Conservation (phyloP, 2,888 invertebrate species). For the Deroplatys truncata region DNA sequence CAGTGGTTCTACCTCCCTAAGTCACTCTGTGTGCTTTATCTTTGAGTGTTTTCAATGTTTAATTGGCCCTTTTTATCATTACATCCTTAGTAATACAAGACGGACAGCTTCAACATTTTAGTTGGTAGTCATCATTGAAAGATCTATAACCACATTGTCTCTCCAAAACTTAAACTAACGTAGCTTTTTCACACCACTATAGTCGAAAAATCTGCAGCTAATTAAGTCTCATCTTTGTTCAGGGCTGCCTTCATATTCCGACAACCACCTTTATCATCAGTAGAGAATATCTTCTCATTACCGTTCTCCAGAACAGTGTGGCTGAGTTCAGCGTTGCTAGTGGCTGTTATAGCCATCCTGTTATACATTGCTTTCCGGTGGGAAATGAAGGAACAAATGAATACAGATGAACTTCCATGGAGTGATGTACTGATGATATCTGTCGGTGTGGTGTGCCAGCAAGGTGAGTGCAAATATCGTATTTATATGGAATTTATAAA, state of each 20-base stretch:
- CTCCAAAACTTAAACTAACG: no score
- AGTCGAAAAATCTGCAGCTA: no score
- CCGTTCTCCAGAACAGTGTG: constrained; percentile 26
- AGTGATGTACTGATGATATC: constrained; percentile 25
- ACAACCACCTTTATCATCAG: constrained; percentile 28
- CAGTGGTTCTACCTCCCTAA: no score
- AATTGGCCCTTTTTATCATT: no score
- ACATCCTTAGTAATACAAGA: no score
- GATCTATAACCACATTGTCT: no score
- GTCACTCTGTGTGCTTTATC: no score
- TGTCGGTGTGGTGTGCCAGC: constrained; percentile 29
- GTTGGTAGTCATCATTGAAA: no score
- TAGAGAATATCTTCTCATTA: constrained; percentile 27
- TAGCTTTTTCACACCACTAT: no score
- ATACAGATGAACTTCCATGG: background rate
- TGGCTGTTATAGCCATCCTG: background rate
- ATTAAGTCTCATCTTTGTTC: background rate
- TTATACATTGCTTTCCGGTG: constrained; percentile 8
- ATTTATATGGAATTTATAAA: no score
- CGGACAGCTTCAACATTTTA: no score
- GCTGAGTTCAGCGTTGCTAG: constrained; percentile 15
- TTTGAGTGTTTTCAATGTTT: no score
- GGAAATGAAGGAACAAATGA: background rate
- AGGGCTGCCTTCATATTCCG: constrained; percentile 27
- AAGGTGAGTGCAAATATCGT: constrained; percentile 12